phyloP scores from a whole-genome alignment of 1,140 invertebrate genomes.

The Dendroctonus valens region DNA sequence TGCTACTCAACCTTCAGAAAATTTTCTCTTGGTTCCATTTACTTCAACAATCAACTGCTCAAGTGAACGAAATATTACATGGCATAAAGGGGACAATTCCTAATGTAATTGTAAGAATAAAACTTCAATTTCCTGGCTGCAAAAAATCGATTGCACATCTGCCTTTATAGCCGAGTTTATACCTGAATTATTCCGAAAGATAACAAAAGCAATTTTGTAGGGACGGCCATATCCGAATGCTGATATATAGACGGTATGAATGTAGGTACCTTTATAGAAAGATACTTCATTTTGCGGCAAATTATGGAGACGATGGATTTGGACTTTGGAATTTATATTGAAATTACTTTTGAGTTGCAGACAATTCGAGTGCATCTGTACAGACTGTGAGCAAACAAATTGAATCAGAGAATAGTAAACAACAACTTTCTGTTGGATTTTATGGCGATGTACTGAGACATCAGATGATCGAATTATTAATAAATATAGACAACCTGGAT shows the following conservation, averaged over 20 bases:
- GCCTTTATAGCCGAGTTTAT: conserved; percentile 1
- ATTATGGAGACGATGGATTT: conserved; percentile 4
- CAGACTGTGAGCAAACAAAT: too few relatives aligned
- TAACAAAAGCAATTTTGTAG: conserved; percentile 16
- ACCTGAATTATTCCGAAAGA: conserved; percentile 16
- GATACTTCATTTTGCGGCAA: conserved; percentile 9
- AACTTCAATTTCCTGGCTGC: neutral
- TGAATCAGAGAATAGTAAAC: too few relatives aligned
- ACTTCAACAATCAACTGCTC: too few relatives aligned
- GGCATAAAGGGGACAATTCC: too few relatives aligned
- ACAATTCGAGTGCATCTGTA: too few relatives aligned
- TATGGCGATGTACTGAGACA: too few relatives aligned
- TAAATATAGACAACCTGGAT: too few relatives aligned
- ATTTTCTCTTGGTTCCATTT: too few relatives aligned
- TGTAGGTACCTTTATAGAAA: conserved; percentile 4
- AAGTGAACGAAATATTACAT: too few relatives aligned
- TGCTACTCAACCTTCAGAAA: too few relatives aligned
- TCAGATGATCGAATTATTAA: too few relatives aligned
- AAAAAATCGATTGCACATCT: conserved; percentile 9
- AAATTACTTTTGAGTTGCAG: neutral
- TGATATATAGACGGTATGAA: conserved; percentile 13
- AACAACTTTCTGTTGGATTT: too few relatives aligned
- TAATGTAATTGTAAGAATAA: neutral
- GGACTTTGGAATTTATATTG: neutral
- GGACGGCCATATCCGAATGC: conserved; percentile 9